These are phyloP conservation scores for Cacoxenus indagator DNA, from an alignment of 2,888 invertebrate species.

Conservation along the genomic window DNA sequence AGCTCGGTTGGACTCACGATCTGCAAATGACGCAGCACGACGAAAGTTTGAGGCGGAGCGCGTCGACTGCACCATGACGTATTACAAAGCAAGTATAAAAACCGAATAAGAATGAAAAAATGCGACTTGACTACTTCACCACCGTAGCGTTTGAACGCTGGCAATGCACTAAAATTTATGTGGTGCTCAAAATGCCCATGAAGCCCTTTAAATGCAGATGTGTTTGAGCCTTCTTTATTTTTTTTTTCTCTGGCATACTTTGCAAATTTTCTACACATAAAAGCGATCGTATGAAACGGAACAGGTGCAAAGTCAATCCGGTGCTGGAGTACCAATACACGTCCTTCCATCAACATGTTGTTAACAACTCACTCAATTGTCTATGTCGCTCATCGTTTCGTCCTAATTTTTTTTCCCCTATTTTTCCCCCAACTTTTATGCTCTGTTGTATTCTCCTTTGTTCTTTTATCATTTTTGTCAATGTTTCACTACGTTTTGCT, in stretches of 20 bases:
- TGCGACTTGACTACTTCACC: background rate
- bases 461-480: background rate
- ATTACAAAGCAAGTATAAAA: background rate
- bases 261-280: constrained; percentile 13
- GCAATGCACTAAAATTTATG: background rate
- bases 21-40: background rate
- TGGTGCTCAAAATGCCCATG: background rate
- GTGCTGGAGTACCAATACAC: background rate
- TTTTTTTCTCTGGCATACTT: background rate
- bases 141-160: background rate
- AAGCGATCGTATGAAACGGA: background rate
- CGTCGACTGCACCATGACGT: constrained; percentile 11
- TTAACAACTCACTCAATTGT: no score
- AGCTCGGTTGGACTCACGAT: background rate
- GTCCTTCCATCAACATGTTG: no score
- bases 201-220: background rate
- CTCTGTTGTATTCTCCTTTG: background rate
- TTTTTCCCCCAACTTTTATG: background rate
- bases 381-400: no score
- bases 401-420: background rate
- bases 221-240: background rate
- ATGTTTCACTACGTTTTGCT: constrained; percentile 28
- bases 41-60: background rate
- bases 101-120: background rate
- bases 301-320: background rate